Percentiles rank a stretch among this genome's conserved stretches.
These are phyloP conservation scores for Taphrorychus bicolor DNA, from an alignment of 2,888 invertebrate genomes.

Conservation along the genomic window DNA sequence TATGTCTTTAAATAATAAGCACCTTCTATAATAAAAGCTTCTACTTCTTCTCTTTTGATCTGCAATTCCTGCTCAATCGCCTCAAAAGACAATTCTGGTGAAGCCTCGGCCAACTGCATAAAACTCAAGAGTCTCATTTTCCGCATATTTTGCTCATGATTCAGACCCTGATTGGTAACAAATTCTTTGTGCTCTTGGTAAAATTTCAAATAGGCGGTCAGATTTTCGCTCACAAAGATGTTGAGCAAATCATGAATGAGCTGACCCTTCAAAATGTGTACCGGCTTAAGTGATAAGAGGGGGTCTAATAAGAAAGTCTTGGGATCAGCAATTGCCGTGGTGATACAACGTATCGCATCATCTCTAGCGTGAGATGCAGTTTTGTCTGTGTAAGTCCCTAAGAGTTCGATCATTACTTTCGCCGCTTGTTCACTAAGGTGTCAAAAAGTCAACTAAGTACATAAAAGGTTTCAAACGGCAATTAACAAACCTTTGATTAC, in stretches of 20 bases:
- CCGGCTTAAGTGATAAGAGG: slow-evolving; percentile 90
- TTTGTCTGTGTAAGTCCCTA: slow-evolving; percentile 96
- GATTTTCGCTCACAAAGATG: slow-evolving; percentile 94
- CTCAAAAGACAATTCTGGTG: slow-evolving; percentile 91
- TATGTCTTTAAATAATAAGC: slow-evolving; percentile 40
- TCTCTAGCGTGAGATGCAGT: slow-evolving; percentile 96
- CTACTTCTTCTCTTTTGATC: slow-evolving; percentile 87
- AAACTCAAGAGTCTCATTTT: slow-evolving; percentile 97
- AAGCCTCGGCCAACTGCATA: slow-evolving; percentile 96
- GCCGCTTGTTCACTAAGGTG: slow-evolving; percentile 87
- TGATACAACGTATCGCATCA: slow-evolving; percentile 96
- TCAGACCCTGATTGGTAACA: slow-evolving; percentile 81
- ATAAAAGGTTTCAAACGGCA: background rate
- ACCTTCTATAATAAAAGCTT: slow-evolving; percentile 97
- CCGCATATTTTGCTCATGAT: slow-evolving; percentile 93
- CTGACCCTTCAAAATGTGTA: slow-evolving; percentile 93
- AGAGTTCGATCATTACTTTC: slow-evolving; percentile 95
- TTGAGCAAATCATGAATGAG: slow-evolving; percentile 92
- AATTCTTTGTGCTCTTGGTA: slow-evolving; percentile 93
- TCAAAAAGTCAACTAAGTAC: no score
- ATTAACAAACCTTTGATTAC: slow-evolving; percentile 76
- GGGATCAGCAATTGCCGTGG: slow-evolving; percentile 94
- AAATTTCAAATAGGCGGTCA: slow-evolving; percentile 91
- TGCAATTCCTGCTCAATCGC: slow-evolving; percentile 88
- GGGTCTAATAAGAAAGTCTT: slow-evolving; percentile 96